phyloP scores from a whole-genome alignment of 2,797 vertebrate species.

The Tauraco hartlaubi region DNA sequence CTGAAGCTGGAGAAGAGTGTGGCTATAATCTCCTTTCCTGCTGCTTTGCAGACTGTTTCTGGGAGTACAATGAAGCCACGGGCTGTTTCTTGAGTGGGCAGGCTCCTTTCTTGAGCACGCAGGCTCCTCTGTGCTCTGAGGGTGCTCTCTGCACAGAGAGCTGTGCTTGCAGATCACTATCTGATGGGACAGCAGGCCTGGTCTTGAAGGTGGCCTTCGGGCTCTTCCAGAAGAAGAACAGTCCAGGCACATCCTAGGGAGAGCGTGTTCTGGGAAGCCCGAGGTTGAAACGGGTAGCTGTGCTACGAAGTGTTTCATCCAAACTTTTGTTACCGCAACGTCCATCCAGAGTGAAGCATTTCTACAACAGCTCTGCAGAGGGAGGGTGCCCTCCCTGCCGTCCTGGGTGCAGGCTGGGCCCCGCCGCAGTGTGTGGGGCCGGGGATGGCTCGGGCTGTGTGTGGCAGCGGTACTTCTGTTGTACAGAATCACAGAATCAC shows the following conservation, averaged over 20 bases:
- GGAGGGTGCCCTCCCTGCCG: not conserved
- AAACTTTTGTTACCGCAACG: not conserved
- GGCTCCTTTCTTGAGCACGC: not conserved
- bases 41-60: not conserved
- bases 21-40: not conserved
- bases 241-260: not conserved
- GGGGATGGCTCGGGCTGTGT: rapidly evolving
- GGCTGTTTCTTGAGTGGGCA: not conserved
- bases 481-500: too few species aligned
- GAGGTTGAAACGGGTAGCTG: not conserved
- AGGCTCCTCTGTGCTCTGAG: not conserved
- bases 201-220: not conserved
- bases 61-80: not conserved
- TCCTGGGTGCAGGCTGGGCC: not conserved
- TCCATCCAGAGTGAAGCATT: not conserved
- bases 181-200: not conserved
- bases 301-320: not conserved
- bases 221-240: not conserved
- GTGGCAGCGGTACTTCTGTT: rapidly evolving
- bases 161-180: not conserved
- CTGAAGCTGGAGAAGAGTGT: not conserved
- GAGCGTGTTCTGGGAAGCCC: not conserved
- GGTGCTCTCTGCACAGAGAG: not conserved
- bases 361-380: not conserved
- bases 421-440: not conserved